Evolutionary conservation across 2,113 vertebrate genomes (phyloP), one percentile per base, ranked within the genome.

Genomic region (Cyphotilapia sp.): DNA sequence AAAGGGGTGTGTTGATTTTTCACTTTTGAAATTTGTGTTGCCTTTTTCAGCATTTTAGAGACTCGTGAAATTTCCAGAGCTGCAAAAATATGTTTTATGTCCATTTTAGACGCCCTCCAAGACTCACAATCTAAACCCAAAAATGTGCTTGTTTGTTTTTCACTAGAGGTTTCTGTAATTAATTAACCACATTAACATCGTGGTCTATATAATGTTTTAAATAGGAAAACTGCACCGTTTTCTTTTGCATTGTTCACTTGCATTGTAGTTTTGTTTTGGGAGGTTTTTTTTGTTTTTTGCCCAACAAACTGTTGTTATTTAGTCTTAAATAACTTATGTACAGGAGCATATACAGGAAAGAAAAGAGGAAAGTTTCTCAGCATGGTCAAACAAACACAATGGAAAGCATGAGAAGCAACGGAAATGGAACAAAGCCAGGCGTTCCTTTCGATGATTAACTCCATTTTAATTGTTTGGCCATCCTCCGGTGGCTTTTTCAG

Each of bases 401-500:
- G 24, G 49, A 24, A 51, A 69, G 5, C 24, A 45, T 1, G 1
- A 29, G 40, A 76, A 76, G 40, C 42, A 49, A 76, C 2, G 1
- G 56, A 63, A 82, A 42, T 42, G n/a, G 22, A 59, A 59, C 54
- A 59, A 42, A 16, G 42, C 42, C 38, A 63, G 8, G 19, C 17
- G 16, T 81, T 69, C 22, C 54, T 27, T 35, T 17, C 17, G n/a
- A 19, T 86, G n/a, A 85, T 83, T 53, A 81, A 88, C 61, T 69
- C 24, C 10, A 17, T 17, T 27, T 49, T 76, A n/a, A 13, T 8
- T n/a, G 27, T 17, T 29, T 11, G 29, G 38, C 27, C 16, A 47
- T 63, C 61, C 56, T 45, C 33, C 6, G 35, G 51, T 45, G 27
- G 84, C 33, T 19, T 17, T 85, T 63, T 42, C 9, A 57, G 16